Conservation (phyloP, 2,113 vertebrate genomes). For the Tragulus kanchil region DNA sequence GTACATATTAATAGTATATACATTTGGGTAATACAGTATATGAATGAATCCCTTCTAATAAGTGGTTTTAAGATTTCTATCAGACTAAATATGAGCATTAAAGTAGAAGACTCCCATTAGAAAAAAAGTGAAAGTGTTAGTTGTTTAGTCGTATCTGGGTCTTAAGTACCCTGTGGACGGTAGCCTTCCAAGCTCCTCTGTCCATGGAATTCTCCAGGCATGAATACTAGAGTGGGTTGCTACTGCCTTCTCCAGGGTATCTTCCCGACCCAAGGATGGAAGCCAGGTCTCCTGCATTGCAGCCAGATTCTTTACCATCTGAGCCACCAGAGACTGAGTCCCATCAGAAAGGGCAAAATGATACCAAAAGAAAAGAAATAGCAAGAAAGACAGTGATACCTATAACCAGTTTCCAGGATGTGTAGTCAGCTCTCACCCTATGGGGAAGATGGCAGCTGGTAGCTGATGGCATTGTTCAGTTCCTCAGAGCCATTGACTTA, state of each 20-base stretch:
- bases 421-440: not conserved
- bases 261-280: not conserved
- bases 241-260: not conserved
- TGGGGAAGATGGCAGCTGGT: not conserved
- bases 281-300: not conserved
- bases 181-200: not conserved
- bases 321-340: not conserved
- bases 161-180: not conserved
- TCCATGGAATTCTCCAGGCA: not conserved
- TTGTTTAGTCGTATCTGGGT: not conserved
- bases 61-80: not conserved
- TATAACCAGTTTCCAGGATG: not conserved
- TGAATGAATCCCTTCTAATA: not conserved
- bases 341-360: not conserved
- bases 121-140: not conserved
- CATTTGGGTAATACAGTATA: not conserved
- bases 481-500: not conserved
- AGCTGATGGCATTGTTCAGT: not conserved
- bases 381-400: not conserved
- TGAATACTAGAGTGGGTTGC: not conserved
- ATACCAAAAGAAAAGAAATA: not conserved
- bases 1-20: not conserved
- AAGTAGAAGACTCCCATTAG: not conserved
- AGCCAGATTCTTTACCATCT: not conserved
- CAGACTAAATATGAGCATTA: not conserved